Base-by-base conservation (phyloP, 2,888 invertebrate species). In the Uloborus plumipes region DNA sequence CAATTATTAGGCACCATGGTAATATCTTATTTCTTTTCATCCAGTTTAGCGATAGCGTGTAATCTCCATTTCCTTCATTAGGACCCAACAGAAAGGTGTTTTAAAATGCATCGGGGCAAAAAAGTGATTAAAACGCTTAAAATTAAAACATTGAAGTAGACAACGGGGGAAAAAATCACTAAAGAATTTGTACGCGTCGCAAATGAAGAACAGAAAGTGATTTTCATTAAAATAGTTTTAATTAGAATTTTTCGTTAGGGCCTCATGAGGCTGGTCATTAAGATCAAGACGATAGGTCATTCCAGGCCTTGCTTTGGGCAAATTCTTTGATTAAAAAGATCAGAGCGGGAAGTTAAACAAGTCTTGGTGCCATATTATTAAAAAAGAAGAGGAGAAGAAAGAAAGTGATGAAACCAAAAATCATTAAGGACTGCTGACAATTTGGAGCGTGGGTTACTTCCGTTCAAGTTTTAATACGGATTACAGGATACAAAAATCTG, bases 171-270 rank as follows among this genome's bases (percentile, higher is more conserved):
- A 53, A 61, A 51, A 69, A 76, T 71, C 55, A 50, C 26, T 70
- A 55, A 77, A 65, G 72, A 73, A 80, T 74, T 80, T 80, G 74
- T 74, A 80, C 69, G 62, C 67, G 58, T 64, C 47, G 62, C 39
- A 72, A 73, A 79, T 73, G 79, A 74, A 53, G 80, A 80, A 80
- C 73, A 80, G 80, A 80, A 80, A 80, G 74, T 74, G 80, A 80
- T 80, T 80, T 80, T 80, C 80, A 80, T 80, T 80, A 80, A 80
- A 80, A 73, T 74, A 74, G 69, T 80, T 80, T 80, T 80, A 80
- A 80, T 80, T 80, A 80, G 80, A 80, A 80, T 53, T 74, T 59
- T 80, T 80, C 80, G 80, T 74, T 74, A 74, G 62, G 55, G 26
- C 18, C 79, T 79, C 79, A 39, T 59, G 79, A 58, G 79, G 61